phyloP scores from a whole-genome alignment of 2,888 invertebrate species.

The Chymomyza fuscimana region DNA sequence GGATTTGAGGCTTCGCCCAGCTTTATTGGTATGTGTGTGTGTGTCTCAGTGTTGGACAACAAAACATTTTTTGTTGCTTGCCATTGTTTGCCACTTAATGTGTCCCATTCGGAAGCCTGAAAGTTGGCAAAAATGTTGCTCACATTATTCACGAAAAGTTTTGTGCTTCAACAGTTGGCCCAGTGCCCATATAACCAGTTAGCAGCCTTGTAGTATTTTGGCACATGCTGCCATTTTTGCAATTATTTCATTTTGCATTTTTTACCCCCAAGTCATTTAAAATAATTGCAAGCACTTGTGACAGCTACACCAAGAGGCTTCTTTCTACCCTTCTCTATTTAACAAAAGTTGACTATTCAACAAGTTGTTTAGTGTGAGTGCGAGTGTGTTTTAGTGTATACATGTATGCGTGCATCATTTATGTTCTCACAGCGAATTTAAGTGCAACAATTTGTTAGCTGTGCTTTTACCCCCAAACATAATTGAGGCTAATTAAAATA shows the following conservation, averaged over 20 bases:
- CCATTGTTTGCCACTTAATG: constrained; percentile 19
- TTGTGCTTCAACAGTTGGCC: constrained; percentile 44
- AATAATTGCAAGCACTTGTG: constrained; percentile 63
- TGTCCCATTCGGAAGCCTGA: neutral
- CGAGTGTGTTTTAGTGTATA: neutral
- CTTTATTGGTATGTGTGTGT: neutral
- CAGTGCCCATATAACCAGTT: constrained; percentile 30
- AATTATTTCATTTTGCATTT: constrained; percentile 70
- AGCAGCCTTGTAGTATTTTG: constrained; percentile 29
- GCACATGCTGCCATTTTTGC: constrained; percentile 54
- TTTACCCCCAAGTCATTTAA: constrained; percentile 61
- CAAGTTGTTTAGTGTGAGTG: constrained; percentile 46
- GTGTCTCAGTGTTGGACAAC: neutral
- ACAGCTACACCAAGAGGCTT: constrained; percentile 21
- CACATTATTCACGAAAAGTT: constrained; percentile 40
- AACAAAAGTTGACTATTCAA: constrained; percentile 29
- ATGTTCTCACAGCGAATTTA: neutral
- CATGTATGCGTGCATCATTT: neutral
- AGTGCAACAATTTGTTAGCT: neutral
- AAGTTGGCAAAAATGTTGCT: constrained; percentile 7
- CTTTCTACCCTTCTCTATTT: too few species aligned
- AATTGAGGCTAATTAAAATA: neutral
- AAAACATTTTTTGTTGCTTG: neutral
- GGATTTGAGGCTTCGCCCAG: constrained; percentile 35
- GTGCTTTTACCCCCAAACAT: neutral